Evolutionary conservation across 2,113 vertebrate genomes (phyloP).

Genomic region (Leptosomus discolor): DNA sequence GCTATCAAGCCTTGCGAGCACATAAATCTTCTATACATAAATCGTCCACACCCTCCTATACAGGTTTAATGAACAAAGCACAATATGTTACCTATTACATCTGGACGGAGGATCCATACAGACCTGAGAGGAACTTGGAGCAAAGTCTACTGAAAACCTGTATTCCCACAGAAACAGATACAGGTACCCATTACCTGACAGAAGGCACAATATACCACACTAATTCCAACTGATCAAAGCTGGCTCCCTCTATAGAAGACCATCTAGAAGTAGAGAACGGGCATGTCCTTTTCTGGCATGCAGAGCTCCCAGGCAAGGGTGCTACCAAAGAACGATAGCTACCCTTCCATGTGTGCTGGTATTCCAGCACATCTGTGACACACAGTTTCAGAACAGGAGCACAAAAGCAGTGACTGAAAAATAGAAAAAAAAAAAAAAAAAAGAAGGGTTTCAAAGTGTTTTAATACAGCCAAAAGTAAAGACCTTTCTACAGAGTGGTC

Average conservation of each 20-base stretch:
- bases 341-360: neutral
- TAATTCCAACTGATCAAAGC: neutral
- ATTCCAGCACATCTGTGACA: neutral
- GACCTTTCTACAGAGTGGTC: neutral
- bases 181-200: neutral
- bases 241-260: neutral
- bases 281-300: neutral
- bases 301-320: neutral
- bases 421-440: neutral
- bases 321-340: neutral
- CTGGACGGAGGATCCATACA: neutral
- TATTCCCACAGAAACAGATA: neutral
- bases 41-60: too few species aligned
- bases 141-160: neutral
- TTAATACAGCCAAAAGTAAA: neutral
- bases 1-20: too few species aligned
- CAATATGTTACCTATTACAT: too few species aligned
- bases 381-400: neutral
- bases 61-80: too few species aligned
- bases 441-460: conserved; percentile 12
- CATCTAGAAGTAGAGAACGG: neutral
- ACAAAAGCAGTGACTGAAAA: neutral
- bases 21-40: too few species aligned
- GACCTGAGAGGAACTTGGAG: neutral
- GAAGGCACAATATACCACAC: neutral